A percentile compares a stretch with the other conserved stretches of the same genome.
Conservation (phyloP, 2,113 vertebrate species). For the Toxotes chatareus region DNA sequence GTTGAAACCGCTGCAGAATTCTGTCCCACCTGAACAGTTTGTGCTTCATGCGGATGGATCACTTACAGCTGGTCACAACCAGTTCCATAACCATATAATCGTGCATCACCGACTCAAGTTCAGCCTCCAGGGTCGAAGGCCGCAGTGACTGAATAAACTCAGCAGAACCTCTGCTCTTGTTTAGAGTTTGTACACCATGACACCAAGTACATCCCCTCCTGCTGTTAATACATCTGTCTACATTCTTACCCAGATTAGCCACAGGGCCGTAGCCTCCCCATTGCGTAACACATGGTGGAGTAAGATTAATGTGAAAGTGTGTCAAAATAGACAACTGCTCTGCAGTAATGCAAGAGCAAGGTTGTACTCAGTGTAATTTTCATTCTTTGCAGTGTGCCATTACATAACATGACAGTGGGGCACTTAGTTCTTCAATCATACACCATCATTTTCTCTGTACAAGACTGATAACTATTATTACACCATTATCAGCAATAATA, state of each 20-base stretch:
- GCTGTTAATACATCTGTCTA: conserved; percentile 35
- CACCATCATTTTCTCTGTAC: too few relatives aligned
- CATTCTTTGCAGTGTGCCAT: neutral
- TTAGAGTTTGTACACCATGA: neutral
- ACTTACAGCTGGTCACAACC: neutral
- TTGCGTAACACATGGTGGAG: conserved; percentile 35
- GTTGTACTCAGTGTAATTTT: neutral
- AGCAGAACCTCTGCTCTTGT: conserved; percentile 1
- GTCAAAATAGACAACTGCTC: conserved; percentile 33
- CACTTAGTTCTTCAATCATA: neutral
- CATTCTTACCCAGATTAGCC: conserved; percentile 33
- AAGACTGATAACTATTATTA: neutral
- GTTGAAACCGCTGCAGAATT: neutral
- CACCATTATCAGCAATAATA: too few relatives aligned
- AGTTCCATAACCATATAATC: neutral
- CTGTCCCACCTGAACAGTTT: neutral
- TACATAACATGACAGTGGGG: neutral
- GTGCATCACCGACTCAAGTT: neutral
- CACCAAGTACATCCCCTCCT: conserved; percentile 15
- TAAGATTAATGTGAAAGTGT: conserved; percentile 40
- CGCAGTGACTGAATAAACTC: neutral
- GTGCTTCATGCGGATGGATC: neutral
- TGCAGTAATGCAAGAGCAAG: neutral
- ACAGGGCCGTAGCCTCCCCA: conserved; percentile 1
- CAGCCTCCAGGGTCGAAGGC: neutral